Evolutionary conservation across 2,888 invertebrate genomes (phyloP).

Genomic region (Mechanitis messenoides): DNA sequence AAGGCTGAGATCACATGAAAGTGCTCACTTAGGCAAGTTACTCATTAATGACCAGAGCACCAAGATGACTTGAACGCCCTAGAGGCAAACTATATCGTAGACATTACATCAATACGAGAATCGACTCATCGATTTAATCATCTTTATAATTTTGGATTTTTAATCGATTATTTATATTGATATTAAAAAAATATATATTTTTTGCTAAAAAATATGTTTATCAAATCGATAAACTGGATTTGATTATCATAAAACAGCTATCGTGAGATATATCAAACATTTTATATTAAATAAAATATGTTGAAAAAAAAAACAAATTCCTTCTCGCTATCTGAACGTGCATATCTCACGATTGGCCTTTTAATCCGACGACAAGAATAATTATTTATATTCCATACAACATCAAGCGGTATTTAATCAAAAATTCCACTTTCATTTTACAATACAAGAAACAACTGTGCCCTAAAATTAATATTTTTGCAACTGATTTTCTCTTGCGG

Average conservation of each 20-base stretch:
- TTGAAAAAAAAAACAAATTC: too few species aligned
- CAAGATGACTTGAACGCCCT: conserved; percentile 27
- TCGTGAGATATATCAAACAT: too few species aligned
- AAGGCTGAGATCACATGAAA: conserved; percentile 20
- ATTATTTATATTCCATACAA: neutral
- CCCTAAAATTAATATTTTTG: conserved; percentile 15
- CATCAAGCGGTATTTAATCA: conserved; percentile 6
- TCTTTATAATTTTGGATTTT: too few species aligned
- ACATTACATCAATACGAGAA: too few species aligned
- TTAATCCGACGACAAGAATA: neutral
- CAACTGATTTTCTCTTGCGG: conserved; percentile 11
- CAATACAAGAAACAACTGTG: conserved; percentile 11
- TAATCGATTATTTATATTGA: too few species aligned
- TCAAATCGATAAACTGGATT: neutral
- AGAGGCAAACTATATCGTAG: conserved; percentile 4
- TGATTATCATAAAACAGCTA: neutral
- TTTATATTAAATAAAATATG: too few species aligned
- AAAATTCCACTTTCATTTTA: conserved; percentile 19
- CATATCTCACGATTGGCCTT: neutral
- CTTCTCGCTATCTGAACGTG: neutral
- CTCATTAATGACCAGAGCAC: conserved; percentile 29
- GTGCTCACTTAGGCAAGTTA: conserved; percentile 26
- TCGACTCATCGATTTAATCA: too few species aligned
- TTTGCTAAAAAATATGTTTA: neutral
- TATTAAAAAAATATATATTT: neutral